A percentile compares a stretch with the other conserved stretches of the same genome.
Evolutionary conservation across 2,888 invertebrate species (phyloP).

Genomic region (Eucera pruinosa): DNA sequence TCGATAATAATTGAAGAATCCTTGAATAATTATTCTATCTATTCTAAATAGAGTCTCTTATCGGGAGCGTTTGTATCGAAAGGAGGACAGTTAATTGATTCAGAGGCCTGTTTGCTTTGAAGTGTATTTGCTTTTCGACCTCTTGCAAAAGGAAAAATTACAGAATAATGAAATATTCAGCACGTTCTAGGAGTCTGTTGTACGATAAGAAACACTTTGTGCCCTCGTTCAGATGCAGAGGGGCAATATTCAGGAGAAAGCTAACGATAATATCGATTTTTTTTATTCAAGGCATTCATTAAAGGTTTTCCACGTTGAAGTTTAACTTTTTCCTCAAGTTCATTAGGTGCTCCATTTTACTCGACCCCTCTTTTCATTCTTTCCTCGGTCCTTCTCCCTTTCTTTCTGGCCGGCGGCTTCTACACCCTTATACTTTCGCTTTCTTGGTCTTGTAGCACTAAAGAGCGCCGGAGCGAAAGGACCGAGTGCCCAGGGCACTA

Average conservation of each 20-base stretch:
- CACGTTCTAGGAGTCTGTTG: constrained; percentile 38
- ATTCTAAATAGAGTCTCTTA: background rate
- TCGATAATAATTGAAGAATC: constrained; percentile 43
- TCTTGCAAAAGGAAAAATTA: background rate
- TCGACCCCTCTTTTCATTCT: constrained; percentile 37
- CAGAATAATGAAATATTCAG: constrained; percentile 54
- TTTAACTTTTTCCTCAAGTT: constrained; percentile 76
- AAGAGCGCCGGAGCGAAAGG: constrained; percentile 51
- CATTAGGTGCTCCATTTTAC: constrained; percentile 74
- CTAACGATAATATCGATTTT: constrained; percentile 64
- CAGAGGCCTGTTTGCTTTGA: constrained; percentile 25
- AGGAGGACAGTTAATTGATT: constrained; percentile 47
- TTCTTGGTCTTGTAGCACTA: constrained; percentile 51
- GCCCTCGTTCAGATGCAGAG: constrained; percentile 43
- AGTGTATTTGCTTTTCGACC: constrained; percentile 43
- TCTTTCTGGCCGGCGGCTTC: constrained; percentile 54
- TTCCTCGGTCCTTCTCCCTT: constrained; percentile 53
- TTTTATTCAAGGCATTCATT: constrained; percentile 65
- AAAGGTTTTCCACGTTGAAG: constrained; percentile 65
- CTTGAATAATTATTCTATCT: constrained; percentile 37
- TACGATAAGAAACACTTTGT: constrained; percentile 52
- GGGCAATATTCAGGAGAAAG: constrained; percentile 56
- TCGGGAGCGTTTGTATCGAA: constrained; percentile 9
- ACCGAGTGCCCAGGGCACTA: constrained; percentile 63
- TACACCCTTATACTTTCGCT: constrained; percentile 59